Conservation (phyloP, 2,888 invertebrate genomes). For the Drosophila mercatorum region DNA sequence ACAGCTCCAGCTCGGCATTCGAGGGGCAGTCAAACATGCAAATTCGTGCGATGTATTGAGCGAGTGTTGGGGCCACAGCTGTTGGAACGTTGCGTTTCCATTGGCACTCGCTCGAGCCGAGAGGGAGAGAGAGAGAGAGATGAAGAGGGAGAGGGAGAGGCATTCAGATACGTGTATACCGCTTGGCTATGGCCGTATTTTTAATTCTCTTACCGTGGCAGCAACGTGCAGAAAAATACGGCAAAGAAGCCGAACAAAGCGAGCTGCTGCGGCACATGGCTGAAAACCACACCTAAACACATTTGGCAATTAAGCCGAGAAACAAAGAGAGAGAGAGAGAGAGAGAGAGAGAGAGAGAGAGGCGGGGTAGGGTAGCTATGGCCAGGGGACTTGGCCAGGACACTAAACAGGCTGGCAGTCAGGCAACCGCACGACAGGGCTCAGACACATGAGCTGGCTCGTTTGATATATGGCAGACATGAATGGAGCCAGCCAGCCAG, state of each 20-base stretch:
- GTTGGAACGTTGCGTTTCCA: slow-evolving; percentile 35
- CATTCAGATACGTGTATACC: neutral
- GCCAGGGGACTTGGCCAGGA: slow-evolving; percentile 34
- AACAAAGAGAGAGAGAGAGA: neutral
- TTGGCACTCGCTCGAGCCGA: neutral
- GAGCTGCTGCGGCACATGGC: slow-evolving; percentile 51
- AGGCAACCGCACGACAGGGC: slow-evolving; percentile 77
- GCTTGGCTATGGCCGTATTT: slow-evolving; percentile 29
- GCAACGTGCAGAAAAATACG: slow-evolving; percentile 42
- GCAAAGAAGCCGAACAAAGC: slow-evolving; percentile 32
- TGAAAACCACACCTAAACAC: slow-evolving; percentile 80
- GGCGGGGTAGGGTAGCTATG: slow-evolving; percentile 8
- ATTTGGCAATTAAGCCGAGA: slow-evolving; percentile 75
- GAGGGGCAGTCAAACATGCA: slow-evolving; percentile 62
- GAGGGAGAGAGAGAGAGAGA: neutral
- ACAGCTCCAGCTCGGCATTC: slow-evolving; percentile 38
- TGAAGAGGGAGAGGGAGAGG: neutral
- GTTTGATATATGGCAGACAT: slow-evolving; percentile 76
- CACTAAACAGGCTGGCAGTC: slow-evolving; percentile 71
- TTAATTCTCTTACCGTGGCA: slow-evolving; percentile 45
- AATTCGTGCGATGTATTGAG: slow-evolving; percentile 64
- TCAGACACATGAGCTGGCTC: slow-evolving; percentile 77
- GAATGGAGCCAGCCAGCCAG: slow-evolving; percentile 60
- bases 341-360: neutral
- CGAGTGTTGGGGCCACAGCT: slow-evolving; percentile 47